A percentile compares a stretch with the other conserved stretches of the same genome.
These are phyloP conservation scores for Dendronephthya gigantea DNA, from an alignment of 64 coral and sea anemone genomes.

Conservation along the genomic window DNA sequence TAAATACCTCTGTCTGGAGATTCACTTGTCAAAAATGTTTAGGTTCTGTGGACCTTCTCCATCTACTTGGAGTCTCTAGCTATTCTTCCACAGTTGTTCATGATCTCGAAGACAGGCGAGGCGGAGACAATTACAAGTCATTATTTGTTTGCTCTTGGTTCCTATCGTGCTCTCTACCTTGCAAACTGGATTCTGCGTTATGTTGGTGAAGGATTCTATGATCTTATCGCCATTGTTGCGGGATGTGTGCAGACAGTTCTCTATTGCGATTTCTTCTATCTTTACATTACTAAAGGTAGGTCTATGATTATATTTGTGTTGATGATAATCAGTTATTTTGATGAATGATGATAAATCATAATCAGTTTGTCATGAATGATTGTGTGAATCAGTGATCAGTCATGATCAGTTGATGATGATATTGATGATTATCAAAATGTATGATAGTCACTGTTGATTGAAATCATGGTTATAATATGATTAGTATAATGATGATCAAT, in stretches of 20 bases:
- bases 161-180: conserved; percentile 91
- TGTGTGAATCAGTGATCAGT: no score
- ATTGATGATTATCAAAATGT: no score
- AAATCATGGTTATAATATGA: no score
- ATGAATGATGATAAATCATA: no score
- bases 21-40: background rate
- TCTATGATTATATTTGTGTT: no score
- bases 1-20: no score
- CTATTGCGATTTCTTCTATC: conserved; percentile 99
- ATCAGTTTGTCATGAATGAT: no score
- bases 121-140: conserved; percentile 96
- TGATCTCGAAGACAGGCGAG: conserved; percentile 99
- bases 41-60: conserved; percentile 99
- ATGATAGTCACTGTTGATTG: no score
- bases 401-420: no score
- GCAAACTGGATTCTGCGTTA: conserved; percentile 92
- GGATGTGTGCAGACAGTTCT: conserved; percentile 97
- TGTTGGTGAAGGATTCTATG: conserved; percentile 97
- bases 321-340: no score
- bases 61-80: conserved; percentile 98
- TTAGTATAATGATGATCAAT: no score
- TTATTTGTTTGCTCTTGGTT: conserved; percentile 86
- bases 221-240: conserved; percentile 98
- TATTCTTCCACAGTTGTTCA: conserved; percentile 93
- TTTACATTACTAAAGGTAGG: conserved; percentile 99